A percentile compares a stretch with the other conserved stretches of the same genome.
phyloP scores from a whole-genome alignment of 2,888 invertebrate species.

The Parnassius glacialis region DNA sequence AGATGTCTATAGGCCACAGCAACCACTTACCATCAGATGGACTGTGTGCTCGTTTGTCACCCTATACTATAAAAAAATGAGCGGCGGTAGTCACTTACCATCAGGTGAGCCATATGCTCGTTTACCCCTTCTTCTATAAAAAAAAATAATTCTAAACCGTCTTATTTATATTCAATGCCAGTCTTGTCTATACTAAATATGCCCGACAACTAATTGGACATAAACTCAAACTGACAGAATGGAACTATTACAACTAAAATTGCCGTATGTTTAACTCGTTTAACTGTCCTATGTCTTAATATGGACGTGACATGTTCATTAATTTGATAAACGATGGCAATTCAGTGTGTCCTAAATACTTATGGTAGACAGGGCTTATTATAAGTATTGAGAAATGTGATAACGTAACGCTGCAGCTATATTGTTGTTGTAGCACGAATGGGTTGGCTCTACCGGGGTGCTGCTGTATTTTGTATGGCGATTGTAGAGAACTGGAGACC shows the following conservation, averaged over 20 bases:
- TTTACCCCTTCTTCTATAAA: neutral
- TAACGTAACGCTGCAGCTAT: no score
- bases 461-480: no score
- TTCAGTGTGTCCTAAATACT: conserved; percentile 44
- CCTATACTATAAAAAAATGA: no score
- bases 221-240: conserved; percentile 18
- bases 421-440: no score
- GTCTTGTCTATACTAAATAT: conserved; percentile 5
- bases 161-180: neutral
- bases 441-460: no score
- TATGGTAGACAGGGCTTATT: conserved; percentile 16
- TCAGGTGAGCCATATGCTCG: no score
- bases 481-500: no score
- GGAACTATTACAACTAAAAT: conserved; percentile 15
- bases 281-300: conserved; percentile 37
- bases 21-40: no score
- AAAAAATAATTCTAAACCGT: neutral
- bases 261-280: conserved; percentile 26
- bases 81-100: no score
- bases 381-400: no score
- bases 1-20: no score
- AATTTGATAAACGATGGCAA: conserved; percentile 39
- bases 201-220: conserved; percentile 14
- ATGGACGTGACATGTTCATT: conserved; percentile 49
- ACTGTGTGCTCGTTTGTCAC: no score